phyloP scores from a whole-genome alignment of 2,888 invertebrate genomes.

The Spisula solida region DNA sequence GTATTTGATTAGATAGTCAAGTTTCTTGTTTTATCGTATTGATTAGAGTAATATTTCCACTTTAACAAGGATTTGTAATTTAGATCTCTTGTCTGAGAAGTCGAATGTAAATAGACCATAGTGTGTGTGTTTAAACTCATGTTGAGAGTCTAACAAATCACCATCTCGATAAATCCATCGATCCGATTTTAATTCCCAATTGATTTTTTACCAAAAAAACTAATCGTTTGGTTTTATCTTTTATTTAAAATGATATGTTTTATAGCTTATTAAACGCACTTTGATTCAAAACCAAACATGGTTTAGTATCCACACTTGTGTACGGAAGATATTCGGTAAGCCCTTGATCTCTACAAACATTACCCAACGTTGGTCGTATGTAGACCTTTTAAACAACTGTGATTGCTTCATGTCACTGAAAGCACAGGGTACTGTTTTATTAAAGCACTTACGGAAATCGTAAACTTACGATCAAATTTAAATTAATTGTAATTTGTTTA shows the following conservation, averaged over 20 bases:
- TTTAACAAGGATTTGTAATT: not conserved
- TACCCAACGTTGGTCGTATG: not conserved
- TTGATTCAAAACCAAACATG: not conserved
- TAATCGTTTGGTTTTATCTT: not conserved
- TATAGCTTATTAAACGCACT: not conserved
- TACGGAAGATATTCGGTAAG: not conserved
- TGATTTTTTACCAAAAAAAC: slow-evolving; percentile 7
- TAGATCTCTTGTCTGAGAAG: not conserved
- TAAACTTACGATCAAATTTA: no score
- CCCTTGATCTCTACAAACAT: not conserved
- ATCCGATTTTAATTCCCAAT: not conserved
- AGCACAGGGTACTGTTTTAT: no score
- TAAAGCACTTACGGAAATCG: no score
- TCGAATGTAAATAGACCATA: not conserved
- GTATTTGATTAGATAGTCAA: not conserved
- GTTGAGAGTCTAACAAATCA: not conserved
- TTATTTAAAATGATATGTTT: not conserved
- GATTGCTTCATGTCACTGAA: no score
- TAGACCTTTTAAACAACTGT: no score
- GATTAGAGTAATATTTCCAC: not conserved
- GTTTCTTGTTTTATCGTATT: not conserved
- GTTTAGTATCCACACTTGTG: not conserved
- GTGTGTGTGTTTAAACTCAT: not conserved
- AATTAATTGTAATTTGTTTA: no score
- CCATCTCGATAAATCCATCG: not conserved